These are phyloP conservation scores for Euphydryas editha DNA, from an alignment of 2,888 invertebrate genomes.

Conservation along the genomic window DNA sequence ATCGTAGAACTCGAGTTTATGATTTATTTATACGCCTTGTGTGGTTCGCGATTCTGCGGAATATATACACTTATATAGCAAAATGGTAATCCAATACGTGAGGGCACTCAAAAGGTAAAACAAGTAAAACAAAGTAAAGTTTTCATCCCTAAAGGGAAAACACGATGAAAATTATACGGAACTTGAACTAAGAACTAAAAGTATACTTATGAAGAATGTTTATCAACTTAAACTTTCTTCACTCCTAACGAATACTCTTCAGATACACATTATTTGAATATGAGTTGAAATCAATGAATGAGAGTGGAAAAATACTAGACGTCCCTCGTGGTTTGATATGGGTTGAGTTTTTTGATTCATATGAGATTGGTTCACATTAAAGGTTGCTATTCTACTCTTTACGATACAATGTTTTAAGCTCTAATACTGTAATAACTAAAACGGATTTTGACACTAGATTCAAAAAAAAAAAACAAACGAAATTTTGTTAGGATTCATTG, in stretches of 20 bases:
- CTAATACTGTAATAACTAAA: too few relatives aligned
- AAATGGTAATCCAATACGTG: conserved; percentile 46
- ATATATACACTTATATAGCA: conserved; percentile 47
- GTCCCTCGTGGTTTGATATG: too few relatives aligned
- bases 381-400: too few relatives aligned
- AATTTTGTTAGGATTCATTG: too few relatives aligned
- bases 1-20: conserved; percentile 64
- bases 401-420: too few relatives aligned
- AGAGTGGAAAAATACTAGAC: too few relatives aligned
- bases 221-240: conserved; percentile 25
- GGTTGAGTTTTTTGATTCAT: too few relatives aligned
- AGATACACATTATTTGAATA: neutral
- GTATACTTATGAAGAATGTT: conserved; percentile 26
- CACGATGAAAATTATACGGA: conserved; percentile 32
- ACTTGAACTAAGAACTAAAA: conserved; percentile 33
- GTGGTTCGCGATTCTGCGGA: conserved; percentile 55
- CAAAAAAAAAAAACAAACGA: too few relatives aligned
- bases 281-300: neutral
- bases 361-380: too few relatives aligned
- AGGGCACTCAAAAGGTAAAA: conserved; percentile 39
- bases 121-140: conserved; percentile 41
- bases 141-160: conserved; percentile 32
- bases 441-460: too few relatives aligned
- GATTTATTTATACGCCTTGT: conserved; percentile 71
- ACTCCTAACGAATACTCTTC: neutral